Evolutionary conservation across 1,140 invertebrate species (phyloP).

Genomic region (Mesaphorura yosii): DNA sequence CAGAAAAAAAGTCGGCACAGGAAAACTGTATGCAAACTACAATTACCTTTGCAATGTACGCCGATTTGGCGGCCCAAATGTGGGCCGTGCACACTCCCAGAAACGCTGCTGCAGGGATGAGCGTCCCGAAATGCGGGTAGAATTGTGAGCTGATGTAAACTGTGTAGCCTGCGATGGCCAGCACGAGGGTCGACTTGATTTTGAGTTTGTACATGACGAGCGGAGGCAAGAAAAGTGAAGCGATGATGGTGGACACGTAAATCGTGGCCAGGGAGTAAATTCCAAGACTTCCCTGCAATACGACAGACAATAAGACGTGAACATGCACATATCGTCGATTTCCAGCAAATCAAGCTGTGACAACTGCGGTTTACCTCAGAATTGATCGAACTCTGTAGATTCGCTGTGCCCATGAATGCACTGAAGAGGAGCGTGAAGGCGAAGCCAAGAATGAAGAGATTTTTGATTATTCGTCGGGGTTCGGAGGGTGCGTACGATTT

Average conservation of each 20-base stretch:
- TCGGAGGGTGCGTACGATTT: too few relatives aligned
- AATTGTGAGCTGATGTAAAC: slow-evolving; percentile 89
- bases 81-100: slow-evolving; percentile 85
- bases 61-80: slow-evolving; percentile 92
- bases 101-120: slow-evolving; percentile 79
- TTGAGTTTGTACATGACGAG: slow-evolving; percentile 76
- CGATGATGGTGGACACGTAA: slow-evolving; percentile 56
- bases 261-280: not conserved
- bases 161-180: slow-evolving; percentile 81
- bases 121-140: slow-evolving; percentile 72
- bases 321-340: too few relatives aligned
- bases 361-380: too few relatives aligned
- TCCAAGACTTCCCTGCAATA: too few relatives aligned
- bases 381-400: too few relatives aligned
- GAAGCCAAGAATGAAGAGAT: too few relatives aligned
- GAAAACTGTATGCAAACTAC: slow-evolving; percentile 34
- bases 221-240: slow-evolving; percentile 86
- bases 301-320: too few relatives aligned
- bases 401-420: too few relatives aligned
- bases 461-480: too few relatives aligned
- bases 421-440: too few relatives aligned
- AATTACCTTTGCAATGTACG: slow-evolving; percentile 69
- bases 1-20: slow-evolving; percentile 40
- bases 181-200: slow-evolving; percentile 88
- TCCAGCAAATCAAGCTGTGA: too few relatives aligned